Evolutionary conservation across 2,113 vertebrate species (phyloP), one percentile per base, ranked within the genome.

Genomic region (Prunella himalayana): DNA sequence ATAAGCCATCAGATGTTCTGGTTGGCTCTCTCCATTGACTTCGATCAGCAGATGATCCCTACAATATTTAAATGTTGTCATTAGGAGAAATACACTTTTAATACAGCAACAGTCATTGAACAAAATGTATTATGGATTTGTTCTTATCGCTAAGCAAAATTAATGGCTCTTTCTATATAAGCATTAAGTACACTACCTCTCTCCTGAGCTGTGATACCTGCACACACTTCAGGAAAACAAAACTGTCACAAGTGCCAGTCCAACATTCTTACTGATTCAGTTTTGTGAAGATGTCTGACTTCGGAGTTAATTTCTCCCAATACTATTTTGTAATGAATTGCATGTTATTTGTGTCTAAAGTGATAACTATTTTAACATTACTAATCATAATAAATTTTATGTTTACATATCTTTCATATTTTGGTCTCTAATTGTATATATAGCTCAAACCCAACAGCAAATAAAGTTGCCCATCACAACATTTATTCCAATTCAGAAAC

Each of bases 11-110:
- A 8, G 99, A 96, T 0, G 98, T 99, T 70, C 99, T 98, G 4
- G 98, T 99, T 35, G 99, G 99, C 77, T 99, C 99, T 72, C 99
- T 98, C 99, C 99, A 99, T 80, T 99, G 99, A 95, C 98, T 99
- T 57, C 99, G 98, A 97, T 99, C 99, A 63, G 98, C 98, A 44
- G 99, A 99, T 15, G 99, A 99, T 76, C 99, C 99, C 99, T 99
- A 80, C 16, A 96, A 96, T 63, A 15, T 87, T 90, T 45, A 97
- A 66, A 92, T 4, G 33, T 45, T 21, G 22, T 92, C 68, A 76
- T 35, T 77, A 85, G 59, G 15, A 88, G 71, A 97, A 93, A 83
- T 83, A 90, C 2, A 7, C 5, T 68, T 72, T 44, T 39, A 50
- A 39, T 7, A 77, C 1, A 51, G 50, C 37, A 88, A 66, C 21